Conservation (phyloP, 2,113 vertebrate genomes). For the Vulpes ferrilata region DNA sequence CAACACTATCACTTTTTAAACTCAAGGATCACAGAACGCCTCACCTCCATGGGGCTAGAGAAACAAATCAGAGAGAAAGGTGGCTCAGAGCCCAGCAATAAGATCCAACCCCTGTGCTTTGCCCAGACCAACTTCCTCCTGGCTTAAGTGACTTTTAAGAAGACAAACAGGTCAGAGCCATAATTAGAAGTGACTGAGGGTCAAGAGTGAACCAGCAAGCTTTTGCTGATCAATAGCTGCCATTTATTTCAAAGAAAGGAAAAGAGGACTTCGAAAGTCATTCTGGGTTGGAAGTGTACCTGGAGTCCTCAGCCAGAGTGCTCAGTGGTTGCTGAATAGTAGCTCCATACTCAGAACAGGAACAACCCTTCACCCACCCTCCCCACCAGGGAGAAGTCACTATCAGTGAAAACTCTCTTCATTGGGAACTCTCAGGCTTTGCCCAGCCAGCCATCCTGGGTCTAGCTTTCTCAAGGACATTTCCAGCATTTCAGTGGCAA, state of each 20-base stretch:
- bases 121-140: background rate
- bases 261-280: background rate
- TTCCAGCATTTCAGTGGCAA: background rate
- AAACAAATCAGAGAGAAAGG: background rate
- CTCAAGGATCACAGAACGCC: background rate
- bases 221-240: background rate
- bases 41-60: background rate
- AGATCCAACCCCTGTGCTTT: rapidly evolving
- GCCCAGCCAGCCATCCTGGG: background rate
- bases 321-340: background rate
- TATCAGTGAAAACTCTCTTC: background rate
- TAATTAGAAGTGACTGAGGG: background rate
- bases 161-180: background rate
- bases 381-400: background rate
- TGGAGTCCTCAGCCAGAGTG: background rate
- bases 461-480: background rate
- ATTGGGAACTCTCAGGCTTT: background rate
- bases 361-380: background rate
- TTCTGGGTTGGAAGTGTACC: background rate
- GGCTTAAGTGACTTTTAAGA: background rate
- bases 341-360: background rate
- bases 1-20: background rate
- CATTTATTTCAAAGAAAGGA: background rate
- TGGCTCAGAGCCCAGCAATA: background rate
- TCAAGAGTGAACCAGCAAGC: background rate